Base-by-base conservation (phyloP, 2,113 vertebrate species). In the Pangasianodon hypophthalmus region DNA sequence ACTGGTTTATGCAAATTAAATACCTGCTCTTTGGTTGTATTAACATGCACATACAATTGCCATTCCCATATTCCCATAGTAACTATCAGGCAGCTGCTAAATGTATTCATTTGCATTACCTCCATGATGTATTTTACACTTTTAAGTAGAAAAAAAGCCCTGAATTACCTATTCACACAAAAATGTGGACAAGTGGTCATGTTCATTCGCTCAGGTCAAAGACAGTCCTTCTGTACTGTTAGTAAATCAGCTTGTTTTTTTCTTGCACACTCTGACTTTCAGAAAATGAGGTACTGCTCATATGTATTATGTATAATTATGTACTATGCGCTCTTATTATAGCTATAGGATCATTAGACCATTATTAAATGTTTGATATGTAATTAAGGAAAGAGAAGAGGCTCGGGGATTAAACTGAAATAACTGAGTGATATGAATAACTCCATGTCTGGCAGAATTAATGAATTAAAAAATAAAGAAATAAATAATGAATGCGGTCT, bases 401-500 rank as follows among this genome's bases (percentile, higher is more conserved):
- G 67, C 80, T 21, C 16, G 41, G 84, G 83, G 16, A 46, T 86
- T 88, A 83, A 50, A 54, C 89, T 58, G 60, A 81, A 90, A 32
- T 67, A 89, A 89, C 86, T 26, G 58, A 67, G 84, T 32, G 69
- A 85, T 86, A 88, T 54, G 54, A 77, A 79, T 67, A 90, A 69
- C 37, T 77, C 75, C 16, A 24, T 50, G 88, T 24, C 50, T 58
- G 89, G 24, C 69, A 58, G 60, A 87, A 11, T n/a, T n/a, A 81
- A 41, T 79, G 87, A 88, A 62, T 52, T 16, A 48, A 58, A 87
- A 89, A 88, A 62, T n/a, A 88, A 64, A 88, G 71, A 69, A 77
- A 87, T 56, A 89, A 88, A 88, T 87, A 79, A 86, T 90, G 64
- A 69, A 80, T 85, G 86, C 54, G 14, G 46, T 88, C 84, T 62